Percentiles rank a stretch among this genome's conserved stretches.
Conservation (phyloP, 2,113 vertebrate species). For the Pampusana beccarii region DNA sequence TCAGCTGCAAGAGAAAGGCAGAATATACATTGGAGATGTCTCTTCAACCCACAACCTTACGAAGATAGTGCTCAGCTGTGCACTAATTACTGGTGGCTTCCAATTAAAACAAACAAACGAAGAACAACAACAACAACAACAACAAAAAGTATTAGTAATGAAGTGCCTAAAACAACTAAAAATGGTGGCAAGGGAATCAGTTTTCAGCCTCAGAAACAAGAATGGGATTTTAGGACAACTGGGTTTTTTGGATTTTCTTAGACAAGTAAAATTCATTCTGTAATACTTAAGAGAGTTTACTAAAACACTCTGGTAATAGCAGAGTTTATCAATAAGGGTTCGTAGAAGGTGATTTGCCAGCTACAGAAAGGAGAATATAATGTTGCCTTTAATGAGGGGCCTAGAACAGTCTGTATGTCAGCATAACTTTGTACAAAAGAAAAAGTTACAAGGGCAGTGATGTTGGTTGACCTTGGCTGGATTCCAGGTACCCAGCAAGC, state of each 20-base stretch:
- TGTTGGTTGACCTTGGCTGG: fast-evolving
- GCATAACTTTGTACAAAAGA: neutral
- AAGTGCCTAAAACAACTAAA: neutral
- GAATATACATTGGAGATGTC: neutral
- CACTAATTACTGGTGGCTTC: neutral
- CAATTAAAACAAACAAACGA: neutral
- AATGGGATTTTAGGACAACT: neutral
- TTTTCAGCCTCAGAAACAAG: neutral
- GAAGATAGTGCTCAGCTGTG: neutral
- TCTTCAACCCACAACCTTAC: neutral
- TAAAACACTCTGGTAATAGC: neutral
- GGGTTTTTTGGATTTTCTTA: neutral
- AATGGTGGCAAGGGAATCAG: neutral
- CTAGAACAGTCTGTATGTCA: neutral
- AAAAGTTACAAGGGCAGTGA: neutral
- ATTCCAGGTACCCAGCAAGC: neutral
- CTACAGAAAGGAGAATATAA: neutral
- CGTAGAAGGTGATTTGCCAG: neutral
- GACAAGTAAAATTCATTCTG: neutral
- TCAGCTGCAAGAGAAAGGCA: neutral
- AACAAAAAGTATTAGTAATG: neutral
- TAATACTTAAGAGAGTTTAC: neutral
- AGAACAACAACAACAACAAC: too few species aligned
- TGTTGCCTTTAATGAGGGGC: neutral
- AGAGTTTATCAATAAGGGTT: neutral